Evolutionary conservation across 2,113 vertebrate species (phyloP), one percentile per base, ranked within the genome.

Genomic region (Pygathrix nemaeus): DNA sequence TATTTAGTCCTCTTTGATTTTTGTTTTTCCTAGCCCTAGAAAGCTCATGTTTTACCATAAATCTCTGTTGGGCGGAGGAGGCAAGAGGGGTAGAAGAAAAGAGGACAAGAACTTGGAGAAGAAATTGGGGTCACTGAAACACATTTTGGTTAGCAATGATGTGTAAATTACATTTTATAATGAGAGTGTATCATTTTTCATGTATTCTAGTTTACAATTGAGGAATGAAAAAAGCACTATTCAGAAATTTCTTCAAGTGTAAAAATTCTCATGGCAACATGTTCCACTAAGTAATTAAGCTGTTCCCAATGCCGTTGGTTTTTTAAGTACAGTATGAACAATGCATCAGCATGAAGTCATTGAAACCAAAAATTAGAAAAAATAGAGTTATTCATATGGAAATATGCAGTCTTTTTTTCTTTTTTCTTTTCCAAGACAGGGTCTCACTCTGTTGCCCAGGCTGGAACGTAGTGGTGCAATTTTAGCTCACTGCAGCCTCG

Each of bases 311-410:
- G 32, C 21, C 92, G 21, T 32, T 66, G 50, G 50, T 88, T 66
- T 84, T 89, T 90, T 81, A n/a, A 91, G 35, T 40, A 75, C 18
- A 93, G 32, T 66, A 73, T 87, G 90, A 97, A 86, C 43, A 91
- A 40, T 86, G 73, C 93, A 75, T 95, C 68, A 93, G 72, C 75
- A 92, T 40, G 50, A 85, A 93, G 48, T 88, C 59, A 88, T 50
- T 88, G 80, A 32, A 90, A 81, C 13, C 6, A 73, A 79, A 40
- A 61, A 88, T 59, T 55, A 78, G 43, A 25, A 75, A 88, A 73
- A 35, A 21, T 1, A 57, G 80, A 30, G 17, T 87, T 86, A 81
- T 50, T 45, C 59, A 45, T 38, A 83, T 93, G 55, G 59, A 96
- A 97, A 91, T 23, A 66, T 23, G 70, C 18, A 20, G 17, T 9